These are phyloP conservation scores for Drosophila imparisetae DNA, from an alignment of 2,888 invertebrate genomes.

Conservation along the genomic window DNA sequence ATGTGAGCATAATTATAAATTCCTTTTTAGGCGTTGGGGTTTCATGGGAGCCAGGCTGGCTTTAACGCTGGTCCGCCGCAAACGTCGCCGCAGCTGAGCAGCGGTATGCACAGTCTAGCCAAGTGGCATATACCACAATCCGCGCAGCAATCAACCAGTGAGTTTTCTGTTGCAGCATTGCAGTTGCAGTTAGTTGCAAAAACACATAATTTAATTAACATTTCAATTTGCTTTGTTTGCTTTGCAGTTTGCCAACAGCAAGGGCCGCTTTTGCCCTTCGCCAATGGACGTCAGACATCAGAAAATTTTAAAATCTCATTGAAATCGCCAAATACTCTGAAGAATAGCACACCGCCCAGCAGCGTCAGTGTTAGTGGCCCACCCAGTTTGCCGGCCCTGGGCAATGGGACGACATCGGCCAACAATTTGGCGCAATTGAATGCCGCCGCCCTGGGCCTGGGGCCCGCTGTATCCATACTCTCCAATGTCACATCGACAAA, in stretches of 20 bases:
- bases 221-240: neutral
- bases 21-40: constrained; percentile 82
- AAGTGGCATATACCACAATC: constrained; percentile 91
- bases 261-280: constrained; percentile 84
- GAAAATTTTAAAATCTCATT: constrained; percentile 85
- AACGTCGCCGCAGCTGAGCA: constrained; percentile 82
- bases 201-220: neutral
- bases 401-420: constrained; percentile 60
- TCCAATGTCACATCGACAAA: constrained; percentile 89
- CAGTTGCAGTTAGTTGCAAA: neutral
- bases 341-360: constrained; percentile 83
- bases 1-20: neutral
- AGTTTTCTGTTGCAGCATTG: constrained; percentile 25
- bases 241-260: constrained; percentile 81
- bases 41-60: constrained; percentile 85
- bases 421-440: constrained; percentile 65
- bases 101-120: constrained; percentile 84
- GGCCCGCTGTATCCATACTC: constrained; percentile 82
- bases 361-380: constrained; percentile 54
- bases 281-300: constrained; percentile 84
- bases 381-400: constrained; percentile 39
- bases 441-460: constrained; percentile 78
- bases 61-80: constrained; percentile 85
- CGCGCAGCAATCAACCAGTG: constrained; percentile 85
- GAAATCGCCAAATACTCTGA: constrained; percentile 84